phyloP scores from a whole-genome alignment of 2,888 invertebrate genomes.

The Bembecia ichneumoniformis region DNA sequence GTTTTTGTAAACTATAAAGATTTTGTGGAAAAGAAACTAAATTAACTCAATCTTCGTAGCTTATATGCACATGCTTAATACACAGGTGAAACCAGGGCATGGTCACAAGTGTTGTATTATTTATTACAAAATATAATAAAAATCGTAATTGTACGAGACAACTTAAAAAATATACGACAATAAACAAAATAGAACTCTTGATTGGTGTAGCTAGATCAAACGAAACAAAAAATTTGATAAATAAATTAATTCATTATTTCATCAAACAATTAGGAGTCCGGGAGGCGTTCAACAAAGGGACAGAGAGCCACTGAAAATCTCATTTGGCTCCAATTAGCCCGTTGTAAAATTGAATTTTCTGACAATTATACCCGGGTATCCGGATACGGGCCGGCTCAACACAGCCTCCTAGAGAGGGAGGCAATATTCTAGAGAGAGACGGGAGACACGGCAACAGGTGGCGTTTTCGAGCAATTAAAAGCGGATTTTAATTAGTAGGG shows the following conservation, averaged over 20 bases:
- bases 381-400: conserved; percentile 59
- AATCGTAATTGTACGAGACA: neutral
- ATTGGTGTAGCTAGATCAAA: conserved; percentile 8
- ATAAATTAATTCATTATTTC: conserved; percentile 52
- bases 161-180: neutral
- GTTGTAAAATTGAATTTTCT: conserved; percentile 63
- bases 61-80: no score
- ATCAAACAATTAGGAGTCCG: conserved; percentile 48
- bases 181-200: conserved; percentile 9
- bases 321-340: conserved; percentile 61
- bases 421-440: conserved; percentile 20
- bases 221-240: conserved; percentile 22
- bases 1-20: no score
- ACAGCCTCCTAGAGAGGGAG: conserved; percentile 46
- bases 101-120: no score
- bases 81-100: no score
- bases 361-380: conserved; percentile 60
- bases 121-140: neutral
- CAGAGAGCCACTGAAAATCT: conserved; percentile 53
- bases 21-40: no score
- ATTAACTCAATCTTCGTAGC: no score
- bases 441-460: conserved; percentile 60
- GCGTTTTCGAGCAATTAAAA: conserved; percentile 67
- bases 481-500: conserved; percentile 68
- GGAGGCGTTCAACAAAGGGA: conserved; percentile 50